Evolutionary conservation across 2,888 invertebrate species (phyloP).

Genomic region (Gandaritis pyraliata): DNA sequence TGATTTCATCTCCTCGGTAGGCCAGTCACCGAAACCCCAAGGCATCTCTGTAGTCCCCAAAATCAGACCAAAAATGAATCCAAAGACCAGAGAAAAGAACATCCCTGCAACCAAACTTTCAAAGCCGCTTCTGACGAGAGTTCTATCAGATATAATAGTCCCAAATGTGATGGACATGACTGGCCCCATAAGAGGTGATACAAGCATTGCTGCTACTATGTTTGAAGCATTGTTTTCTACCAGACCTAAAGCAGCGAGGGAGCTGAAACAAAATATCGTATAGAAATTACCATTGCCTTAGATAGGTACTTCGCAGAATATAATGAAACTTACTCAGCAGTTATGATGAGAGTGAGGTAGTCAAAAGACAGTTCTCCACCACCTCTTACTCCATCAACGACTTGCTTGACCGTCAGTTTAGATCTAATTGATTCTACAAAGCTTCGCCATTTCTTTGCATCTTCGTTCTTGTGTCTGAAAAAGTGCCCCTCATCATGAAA

Average conservation of each 20-base stretch:
- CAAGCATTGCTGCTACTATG: slow-evolving; percentile 90
- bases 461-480: slow-evolving; percentile 74
- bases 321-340: slow-evolving; percentile 89
- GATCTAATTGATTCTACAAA: slow-evolving; percentile 92
- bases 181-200: slow-evolving; percentile 92
- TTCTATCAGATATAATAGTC: slow-evolving; percentile 89
- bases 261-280: slow-evolving; percentile 76
- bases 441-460: slow-evolving; percentile 86
- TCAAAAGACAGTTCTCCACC: slow-evolving; percentile 94
- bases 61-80: slow-evolving; percentile 91
- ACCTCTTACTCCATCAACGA: slow-evolving; percentile 90
- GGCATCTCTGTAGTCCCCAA: slow-evolving; percentile 90
- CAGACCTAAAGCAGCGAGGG: slow-evolving; percentile 92
- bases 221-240: slow-evolving; percentile 93
- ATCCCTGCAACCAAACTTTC: slow-evolving; percentile 88
- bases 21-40: slow-evolving; percentile 91
- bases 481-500: background rate
- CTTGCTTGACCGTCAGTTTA: slow-evolving; percentile 92
- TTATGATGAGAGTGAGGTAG: slow-evolving; percentile 90
- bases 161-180: slow-evolving; percentile 95
- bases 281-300: background rate
- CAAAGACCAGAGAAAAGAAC: slow-evolving; percentile 89
- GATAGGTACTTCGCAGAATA: background rate
- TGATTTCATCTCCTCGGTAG: slow-evolving; percentile 91
- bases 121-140: slow-evolving; percentile 88